A percentile compares a stretch with the other conserved stretches of the same genome.
Evolutionary conservation across 2,113 vertebrate species (phyloP).

Genomic region (Phalacrocorax aristotelis): DNA sequence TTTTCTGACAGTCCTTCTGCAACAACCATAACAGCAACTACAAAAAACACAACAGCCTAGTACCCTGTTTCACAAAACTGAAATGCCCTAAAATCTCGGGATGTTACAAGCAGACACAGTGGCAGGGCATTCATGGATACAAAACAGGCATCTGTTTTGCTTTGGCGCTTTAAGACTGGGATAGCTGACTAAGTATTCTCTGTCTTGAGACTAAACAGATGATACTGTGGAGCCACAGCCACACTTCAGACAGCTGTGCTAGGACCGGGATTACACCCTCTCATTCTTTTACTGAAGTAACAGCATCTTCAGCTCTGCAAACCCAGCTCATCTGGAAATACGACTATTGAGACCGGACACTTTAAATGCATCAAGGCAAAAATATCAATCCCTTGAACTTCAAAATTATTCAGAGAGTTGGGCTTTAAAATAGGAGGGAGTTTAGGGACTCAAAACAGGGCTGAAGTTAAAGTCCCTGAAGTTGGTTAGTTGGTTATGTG

Average conservation of each 20-base stretch:
- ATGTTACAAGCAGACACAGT: not conserved
- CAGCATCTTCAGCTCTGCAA: not conserved
- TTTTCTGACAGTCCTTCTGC: not conserved
- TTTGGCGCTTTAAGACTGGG: not conserved
- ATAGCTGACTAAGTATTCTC: not conserved
- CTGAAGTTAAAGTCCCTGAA: not conserved
- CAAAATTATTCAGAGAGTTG: not conserved
- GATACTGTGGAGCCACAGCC: not conserved
- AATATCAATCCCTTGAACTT: not conserved
- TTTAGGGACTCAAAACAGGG: not conserved
- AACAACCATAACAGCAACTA: not conserved
- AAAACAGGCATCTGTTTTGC: not conserved
- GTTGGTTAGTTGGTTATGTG: not conserved
- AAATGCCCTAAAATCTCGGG: not conserved
- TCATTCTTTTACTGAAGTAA: not conserved
- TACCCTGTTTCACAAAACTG: not conserved
- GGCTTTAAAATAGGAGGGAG: not conserved
- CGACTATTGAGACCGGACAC: not conserved
- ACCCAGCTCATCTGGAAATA: not conserved
- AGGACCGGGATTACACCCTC: not conserved
- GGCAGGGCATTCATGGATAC: not conserved
- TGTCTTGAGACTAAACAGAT: not conserved
- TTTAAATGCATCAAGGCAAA: not conserved
- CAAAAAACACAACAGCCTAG: not conserved
- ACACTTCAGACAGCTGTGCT: not conserved